phyloP scores from a whole-genome alignment of 1,140 invertebrate genomes.

The Laupala kohalensis region DNA sequence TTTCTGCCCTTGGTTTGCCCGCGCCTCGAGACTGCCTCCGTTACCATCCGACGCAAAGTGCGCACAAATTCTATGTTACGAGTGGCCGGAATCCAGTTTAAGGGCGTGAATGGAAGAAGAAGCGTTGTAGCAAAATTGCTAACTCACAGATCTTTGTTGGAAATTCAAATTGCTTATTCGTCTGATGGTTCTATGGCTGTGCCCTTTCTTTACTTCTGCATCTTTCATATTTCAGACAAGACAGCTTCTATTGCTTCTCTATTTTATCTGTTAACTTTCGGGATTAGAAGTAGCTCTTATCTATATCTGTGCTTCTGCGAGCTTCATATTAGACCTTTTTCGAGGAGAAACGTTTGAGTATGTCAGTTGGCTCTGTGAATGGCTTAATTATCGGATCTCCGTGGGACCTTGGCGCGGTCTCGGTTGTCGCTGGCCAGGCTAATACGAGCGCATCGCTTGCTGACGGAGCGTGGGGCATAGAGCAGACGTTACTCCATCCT shows the following conservation, averaged over 20 bases:
- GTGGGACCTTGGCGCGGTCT: neutral
- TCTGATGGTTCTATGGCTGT: neutral
- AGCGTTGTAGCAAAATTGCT: slow-evolving; percentile 4
- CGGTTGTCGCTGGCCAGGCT: neutral
- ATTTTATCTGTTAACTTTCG: no score
- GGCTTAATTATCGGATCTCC: neutral
- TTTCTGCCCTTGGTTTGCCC: no score
- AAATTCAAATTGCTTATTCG: slow-evolving; percentile 3
- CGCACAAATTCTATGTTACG: slow-evolving; percentile 1
- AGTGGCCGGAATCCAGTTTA: slow-evolving; percentile 1
- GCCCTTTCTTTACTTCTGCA: no score
- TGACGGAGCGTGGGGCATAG: no score
- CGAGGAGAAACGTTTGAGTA: neutral
- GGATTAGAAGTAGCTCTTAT: no score
- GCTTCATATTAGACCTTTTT: no score
- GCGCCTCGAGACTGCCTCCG: neutral
- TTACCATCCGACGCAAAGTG: neutral
- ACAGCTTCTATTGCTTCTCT: no score
- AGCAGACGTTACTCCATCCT: no score
- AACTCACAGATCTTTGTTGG: slow-evolving; percentile 1
- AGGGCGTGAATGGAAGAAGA: slow-evolving; percentile 4
- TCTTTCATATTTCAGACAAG: no score
- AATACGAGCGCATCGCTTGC: no score
- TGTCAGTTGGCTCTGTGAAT: neutral
- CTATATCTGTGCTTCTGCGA: no score